phyloP scores from a whole-genome alignment of 2,113 vertebrate genomes.

The Limanda limanda region DNA sequence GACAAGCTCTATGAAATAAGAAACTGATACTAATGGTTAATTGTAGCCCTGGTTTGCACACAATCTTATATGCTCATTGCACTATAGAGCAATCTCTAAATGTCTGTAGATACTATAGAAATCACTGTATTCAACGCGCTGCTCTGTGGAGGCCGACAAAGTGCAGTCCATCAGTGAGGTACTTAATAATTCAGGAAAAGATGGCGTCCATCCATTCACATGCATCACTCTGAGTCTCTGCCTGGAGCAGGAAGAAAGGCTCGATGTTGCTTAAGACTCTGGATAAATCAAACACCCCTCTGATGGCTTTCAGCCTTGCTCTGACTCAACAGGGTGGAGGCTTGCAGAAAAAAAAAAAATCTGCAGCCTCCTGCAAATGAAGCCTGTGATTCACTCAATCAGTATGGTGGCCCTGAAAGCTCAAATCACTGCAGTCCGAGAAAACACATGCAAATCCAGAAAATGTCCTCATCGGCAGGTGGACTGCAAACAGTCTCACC shows the following conservation, averaged over 20 bases:
- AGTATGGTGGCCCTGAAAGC: no score
- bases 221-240: constrained; percentile 7
- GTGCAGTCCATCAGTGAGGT: constrained; percentile 6
- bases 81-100: neutral
- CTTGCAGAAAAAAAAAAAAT: neutral
- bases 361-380: no score
- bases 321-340: neutral
- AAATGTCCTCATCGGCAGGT: no score
- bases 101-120: neutral
- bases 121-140: neutral
- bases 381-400: no score
- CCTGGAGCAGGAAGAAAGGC: neutral
- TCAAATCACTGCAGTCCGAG: no score
- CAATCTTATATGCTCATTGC: no score
- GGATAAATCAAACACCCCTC: constrained; percentile 1
- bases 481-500: no score
- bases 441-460: no score
- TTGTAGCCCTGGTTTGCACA: neutral
- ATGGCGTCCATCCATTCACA: constrained; percentile 25
- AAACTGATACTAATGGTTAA: no score
- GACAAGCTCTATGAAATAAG: no score
- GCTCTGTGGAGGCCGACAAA: neutral
- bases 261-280: neutral
- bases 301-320: constrained; percentile 3
- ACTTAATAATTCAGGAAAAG: constrained; percentile 56